Percentiles rank a stretch among this genome's conserved stretches.
Evolutionary conservation across 2,888 invertebrate species (phyloP).

Genomic region (Apotomis capreana): DNA sequence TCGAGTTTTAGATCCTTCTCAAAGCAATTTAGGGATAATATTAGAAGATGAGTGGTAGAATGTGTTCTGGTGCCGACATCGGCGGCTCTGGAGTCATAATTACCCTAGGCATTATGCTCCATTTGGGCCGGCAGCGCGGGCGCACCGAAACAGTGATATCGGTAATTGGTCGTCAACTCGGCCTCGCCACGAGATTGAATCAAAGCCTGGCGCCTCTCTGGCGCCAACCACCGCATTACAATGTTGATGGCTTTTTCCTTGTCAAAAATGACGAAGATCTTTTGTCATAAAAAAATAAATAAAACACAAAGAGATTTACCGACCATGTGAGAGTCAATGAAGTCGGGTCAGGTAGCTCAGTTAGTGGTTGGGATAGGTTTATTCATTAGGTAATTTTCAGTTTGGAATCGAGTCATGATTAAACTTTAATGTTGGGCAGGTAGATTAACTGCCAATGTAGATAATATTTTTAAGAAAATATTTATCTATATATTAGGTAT

Average conservation of each 20-base stretch:
- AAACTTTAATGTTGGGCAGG: constrained; percentile 24
- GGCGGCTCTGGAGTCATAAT: constrained; percentile 75
- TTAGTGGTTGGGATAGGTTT: constrained; percentile 44
- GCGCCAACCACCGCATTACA: constrained; percentile 79
- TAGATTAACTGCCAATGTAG: constrained; percentile 12
- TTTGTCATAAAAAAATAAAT: constrained; percentile 77
- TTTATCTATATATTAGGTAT: too few species aligned
- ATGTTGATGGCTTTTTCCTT: constrained; percentile 82
- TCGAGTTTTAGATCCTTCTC: constrained; percentile 30
- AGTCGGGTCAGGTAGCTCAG: constrained; percentile 71
- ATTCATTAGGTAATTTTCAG: constrained; percentile 43
- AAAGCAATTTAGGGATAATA: constrained; percentile 69
- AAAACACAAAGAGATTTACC: constrained; percentile 77
- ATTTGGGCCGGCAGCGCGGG: constrained; percentile 65
- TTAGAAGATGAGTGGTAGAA: constrained; percentile 64
- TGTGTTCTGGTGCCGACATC: constrained; percentile 57
- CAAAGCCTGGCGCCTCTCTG: constrained; percentile 73
- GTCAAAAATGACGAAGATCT: constrained; percentile 83
- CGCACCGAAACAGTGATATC: constrained; percentile 78
- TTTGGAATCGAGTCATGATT: constrained; percentile 30
- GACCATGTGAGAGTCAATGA: constrained; percentile 74
- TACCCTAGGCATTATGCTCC: constrained; percentile 81
- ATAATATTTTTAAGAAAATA: background rate
- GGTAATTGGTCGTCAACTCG: constrained; percentile 81
- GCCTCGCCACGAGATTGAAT: constrained; percentile 71